Percentiles rank a stretch among this genome's conserved stretches.
Conservation (phyloP, 2,113 vertebrate genomes). For the Pavo muticus region DNA sequence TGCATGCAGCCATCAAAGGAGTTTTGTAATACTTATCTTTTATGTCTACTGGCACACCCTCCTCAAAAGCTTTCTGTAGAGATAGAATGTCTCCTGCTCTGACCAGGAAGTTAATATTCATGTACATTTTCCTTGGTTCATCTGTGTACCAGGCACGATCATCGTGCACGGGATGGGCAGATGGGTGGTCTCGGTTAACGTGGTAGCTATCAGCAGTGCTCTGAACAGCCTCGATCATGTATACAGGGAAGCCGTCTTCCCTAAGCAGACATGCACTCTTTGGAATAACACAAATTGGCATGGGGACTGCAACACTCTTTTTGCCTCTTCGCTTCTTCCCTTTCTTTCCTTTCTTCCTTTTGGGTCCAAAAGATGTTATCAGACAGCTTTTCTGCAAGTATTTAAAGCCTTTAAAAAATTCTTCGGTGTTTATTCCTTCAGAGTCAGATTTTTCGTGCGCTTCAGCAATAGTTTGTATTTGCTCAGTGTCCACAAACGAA, state of each 20-base stretch:
- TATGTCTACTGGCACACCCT: slow-evolving; percentile 87
- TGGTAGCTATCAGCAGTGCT: slow-evolving; percentile 69
- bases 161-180: slow-evolving; percentile 86
- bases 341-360: slow-evolving; percentile 74
- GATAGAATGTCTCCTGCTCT: slow-evolving; percentile 86
- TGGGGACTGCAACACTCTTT: slow-evolving; percentile 64
- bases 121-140: slow-evolving; percentile 77
- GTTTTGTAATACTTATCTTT: slow-evolving; percentile 91
- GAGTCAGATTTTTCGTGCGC: slow-evolving; percentile 73
- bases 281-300: slow-evolving; percentile 86
- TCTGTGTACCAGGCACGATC: slow-evolving; percentile 91
- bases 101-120: slow-evolving; percentile 85
- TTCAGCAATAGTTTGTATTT: slow-evolving; percentile 73
- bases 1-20: slow-evolving; percentile 90
- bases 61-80: slow-evolving; percentile 86
- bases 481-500: slow-evolving; percentile 62
- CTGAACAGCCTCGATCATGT: slow-evolving; percentile 85
- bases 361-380: slow-evolving; percentile 80
- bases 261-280: slow-evolving; percentile 42
- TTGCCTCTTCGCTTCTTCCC: slow-evolving; percentile 78
- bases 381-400: slow-evolving; percentile 86
- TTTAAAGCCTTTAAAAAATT: slow-evolving; percentile 90
- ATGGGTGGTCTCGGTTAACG: slow-evolving; percentile 78
- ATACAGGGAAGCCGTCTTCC: slow-evolving; percentile 84
- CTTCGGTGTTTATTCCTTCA: slow-evolving; percentile 75